Evolutionary conservation across 2,797 vertebrate species (phyloP).

Genomic region (Chanos chanos): DNA sequence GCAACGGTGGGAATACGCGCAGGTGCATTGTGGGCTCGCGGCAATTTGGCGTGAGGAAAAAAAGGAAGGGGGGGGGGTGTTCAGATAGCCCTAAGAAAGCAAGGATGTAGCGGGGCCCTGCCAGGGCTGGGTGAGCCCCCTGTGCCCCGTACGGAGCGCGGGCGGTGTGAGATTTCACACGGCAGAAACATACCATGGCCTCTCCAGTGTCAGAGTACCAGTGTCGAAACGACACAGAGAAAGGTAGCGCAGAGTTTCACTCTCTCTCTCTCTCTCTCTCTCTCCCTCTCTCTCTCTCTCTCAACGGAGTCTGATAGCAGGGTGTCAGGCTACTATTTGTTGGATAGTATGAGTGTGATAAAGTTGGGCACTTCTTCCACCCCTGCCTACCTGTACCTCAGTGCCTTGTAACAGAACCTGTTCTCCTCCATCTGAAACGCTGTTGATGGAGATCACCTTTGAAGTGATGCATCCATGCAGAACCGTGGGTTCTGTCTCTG

Average conservation of each 20-base stretch:
- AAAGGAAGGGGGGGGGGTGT: background rate
- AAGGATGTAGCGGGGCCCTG: conserved; percentile 25
- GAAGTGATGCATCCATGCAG: conserved; percentile 11
- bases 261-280: background rate
- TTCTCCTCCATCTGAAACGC: background rate
- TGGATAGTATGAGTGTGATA: conserved; percentile 35
- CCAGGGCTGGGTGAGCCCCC: conserved; percentile 31
- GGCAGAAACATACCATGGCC: conserved; percentile 59
- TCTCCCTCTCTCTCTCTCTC: background rate
- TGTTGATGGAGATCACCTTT: background rate
- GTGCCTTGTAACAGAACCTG: background rate
- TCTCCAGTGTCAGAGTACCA: conserved; percentile 65
- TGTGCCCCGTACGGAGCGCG: conserved; percentile 38
- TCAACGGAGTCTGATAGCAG: conserved; percentile 31
- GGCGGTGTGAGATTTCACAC: conserved; percentile 76
- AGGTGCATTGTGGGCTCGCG: conserved; percentile 74
- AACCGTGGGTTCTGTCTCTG: background rate
- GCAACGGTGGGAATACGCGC: conserved; percentile 65
- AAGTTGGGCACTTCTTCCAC: conserved; percentile 21
- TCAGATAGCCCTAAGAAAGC: too few species aligned
- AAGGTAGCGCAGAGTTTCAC: conserved; percentile 16
- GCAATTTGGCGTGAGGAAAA: background rate
- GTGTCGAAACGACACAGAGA: conserved; percentile 39
- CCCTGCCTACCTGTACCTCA: conserved; percentile 12
- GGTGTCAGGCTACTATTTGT: conserved; percentile 45